These are phyloP conservation scores for Catamblyrhynchus diadema DNA, from an alignment of 2,797 vertebrate species.

Conservation along the genomic window DNA sequence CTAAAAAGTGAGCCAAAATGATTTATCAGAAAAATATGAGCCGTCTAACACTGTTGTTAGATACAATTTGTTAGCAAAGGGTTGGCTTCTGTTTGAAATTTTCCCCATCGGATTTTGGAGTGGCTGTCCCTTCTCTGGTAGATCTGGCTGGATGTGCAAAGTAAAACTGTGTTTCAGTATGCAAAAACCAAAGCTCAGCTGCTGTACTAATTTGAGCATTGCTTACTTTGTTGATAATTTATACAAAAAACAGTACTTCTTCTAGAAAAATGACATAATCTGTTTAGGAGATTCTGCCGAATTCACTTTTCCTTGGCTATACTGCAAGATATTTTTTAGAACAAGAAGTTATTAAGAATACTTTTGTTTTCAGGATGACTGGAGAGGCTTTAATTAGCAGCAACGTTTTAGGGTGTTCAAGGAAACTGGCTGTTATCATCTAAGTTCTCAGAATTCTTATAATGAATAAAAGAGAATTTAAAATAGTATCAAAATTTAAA, in stretches of 20 bases:
- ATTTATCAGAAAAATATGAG: slow-evolving; percentile 1
- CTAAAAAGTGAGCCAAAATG: neutral
- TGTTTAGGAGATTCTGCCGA: neutral
- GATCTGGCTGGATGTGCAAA: neutral
- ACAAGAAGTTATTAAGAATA: neutral
- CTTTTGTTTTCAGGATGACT: neutral
- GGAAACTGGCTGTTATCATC: neutral
- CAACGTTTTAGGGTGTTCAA: neutral
- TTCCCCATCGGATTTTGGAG: neutral
- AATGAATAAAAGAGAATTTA: neutral
- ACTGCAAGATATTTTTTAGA: neutral
- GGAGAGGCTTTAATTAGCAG: neutral
- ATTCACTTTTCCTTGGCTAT: neutral
- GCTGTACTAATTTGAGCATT: neutral
- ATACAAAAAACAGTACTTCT: neutral
- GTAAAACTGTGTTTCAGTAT: neutral
- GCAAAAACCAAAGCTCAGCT: neutral
- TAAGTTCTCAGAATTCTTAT: neutral
- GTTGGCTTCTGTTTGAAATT: neutral
- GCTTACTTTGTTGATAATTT: neutral
- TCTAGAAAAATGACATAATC: neutral
- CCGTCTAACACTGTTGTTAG: neutral
- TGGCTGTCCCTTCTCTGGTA: neutral
- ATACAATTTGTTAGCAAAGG: neutral
- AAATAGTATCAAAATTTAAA: neutral